Evolutionary conservation across 2,113 vertebrate genomes (phyloP), one percentile per base, ranked within the genome.

Genomic region (Brachyhypopomus occidentalis): DNA sequence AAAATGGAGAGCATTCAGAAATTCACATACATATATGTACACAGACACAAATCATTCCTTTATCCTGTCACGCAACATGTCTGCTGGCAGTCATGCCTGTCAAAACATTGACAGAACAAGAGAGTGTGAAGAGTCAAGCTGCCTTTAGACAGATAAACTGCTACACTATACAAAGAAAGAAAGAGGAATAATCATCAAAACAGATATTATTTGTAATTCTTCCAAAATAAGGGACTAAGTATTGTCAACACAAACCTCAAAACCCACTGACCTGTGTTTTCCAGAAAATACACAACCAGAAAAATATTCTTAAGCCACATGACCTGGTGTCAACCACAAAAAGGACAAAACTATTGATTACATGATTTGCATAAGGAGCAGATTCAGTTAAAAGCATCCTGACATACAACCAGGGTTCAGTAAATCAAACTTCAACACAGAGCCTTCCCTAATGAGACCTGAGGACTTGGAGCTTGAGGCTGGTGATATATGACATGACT

Each of bases 41-140:
- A 75, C 58, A 45, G 19, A 63, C 9, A 38, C 20, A 22, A 5
- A 14, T 14, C 25, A 22, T 6, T 45, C 20, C 27, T 16, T 30
- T 34, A 22, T 27, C 56, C 25, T 64, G 38, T 41, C 60, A 62
- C 34, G 56, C 20, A 76, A 62, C 34, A 62, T 48, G 30, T 25
- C 36, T 38, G 38, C n/a, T 63, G 12, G 34, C 75, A 77, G 27
- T 52, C 56, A 63, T 22, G 25, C 36, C 23, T 77, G 75, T 77
- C 59, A 77, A 64, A 77, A 64, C 75, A 77, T 12, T 23, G 34
- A n/a, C 17, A 41, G 36, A 59, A 20, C 20, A 23, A 58, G 72
- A 55, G 55, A 34, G 52, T 7, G 48, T 17, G 38, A 66, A 12
- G 5, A 66, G 63, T 34, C 63, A 66, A 66, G 48, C 45, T 72